Base-by-base conservation (phyloP, 2,888 invertebrate genomes). In the Drosophila peninsularis region DNA sequence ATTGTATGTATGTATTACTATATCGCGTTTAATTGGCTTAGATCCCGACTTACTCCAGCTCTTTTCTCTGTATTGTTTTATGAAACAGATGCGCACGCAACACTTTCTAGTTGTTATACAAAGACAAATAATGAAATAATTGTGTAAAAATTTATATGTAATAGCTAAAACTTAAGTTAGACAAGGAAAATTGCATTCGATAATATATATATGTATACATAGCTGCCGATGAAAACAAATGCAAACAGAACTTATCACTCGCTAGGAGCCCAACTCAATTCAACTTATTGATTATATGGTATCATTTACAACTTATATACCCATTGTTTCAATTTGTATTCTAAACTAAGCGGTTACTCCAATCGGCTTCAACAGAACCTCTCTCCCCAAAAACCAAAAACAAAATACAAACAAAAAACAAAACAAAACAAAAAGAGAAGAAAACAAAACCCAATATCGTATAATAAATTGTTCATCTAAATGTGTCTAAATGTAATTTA, bases 401-500 rank as follows among this genome's bases (percentile, higher is more conserved):
- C 1, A 41, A 54, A 19, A 53, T 42, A 3, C 60, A 39, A 30
- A 3, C 60, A 39, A 30, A 24, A 57, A 32, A 27, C 24, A 24
- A 24, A 24, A 24, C 24, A 27, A 37, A 47, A 49, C 36, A n/a
- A 1, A 55, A 49, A 50, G 10, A 5, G 21, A 37, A 7, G 10
- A 45, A 37, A 39, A 32, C 21, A 61, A 62, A 53, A 55, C 53
- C 62, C 69, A 76, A 71, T 63, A 71, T 82, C 84, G 71, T 70
- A 87, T 60, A 60, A 73, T 66, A 79, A 73, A 84, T 88, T 78
- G 83, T 87, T 84, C 82, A 84, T 76, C 82, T 87, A 87, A 81
- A 81, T 81, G 88, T 85, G 82, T 85, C 86, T 84, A 84, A 86
- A 72, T 84, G 89, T 84, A 88, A 88, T 86, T 87, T 71, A 83